Evolutionary conservation across 2,888 invertebrate genomes (phyloP).

Genomic region (Brenthis ino): DNA sequence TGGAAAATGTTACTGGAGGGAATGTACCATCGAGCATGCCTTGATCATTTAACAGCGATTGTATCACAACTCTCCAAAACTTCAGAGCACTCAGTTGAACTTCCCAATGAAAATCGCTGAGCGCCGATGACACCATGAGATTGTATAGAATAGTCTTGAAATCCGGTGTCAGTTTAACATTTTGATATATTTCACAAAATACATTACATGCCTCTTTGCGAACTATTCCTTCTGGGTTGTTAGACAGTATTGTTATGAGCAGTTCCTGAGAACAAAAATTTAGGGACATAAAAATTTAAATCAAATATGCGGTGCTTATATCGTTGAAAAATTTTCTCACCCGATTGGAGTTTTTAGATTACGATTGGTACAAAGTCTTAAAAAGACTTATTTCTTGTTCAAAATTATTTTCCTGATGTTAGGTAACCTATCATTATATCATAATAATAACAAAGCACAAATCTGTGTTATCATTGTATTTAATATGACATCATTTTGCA

Average conservation of each 20-base stretch:
- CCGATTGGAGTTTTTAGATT: too few relatives aligned
- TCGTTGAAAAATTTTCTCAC: too few relatives aligned
- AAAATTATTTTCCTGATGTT: too few relatives aligned
- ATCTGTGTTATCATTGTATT: too few relatives aligned
- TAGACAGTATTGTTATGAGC: constrained; percentile 81
- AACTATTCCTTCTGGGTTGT: constrained; percentile 90
- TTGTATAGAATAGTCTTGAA: constrained; percentile 82
- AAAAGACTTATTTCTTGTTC: too few relatives aligned
- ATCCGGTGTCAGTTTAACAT: constrained; percentile 81
- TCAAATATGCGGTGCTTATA: not conserved
- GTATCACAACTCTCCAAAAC: constrained; percentile 88
- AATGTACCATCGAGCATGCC: constrained; percentile 93
- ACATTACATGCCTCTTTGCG: constrained; percentile 87
- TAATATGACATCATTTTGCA: too few relatives aligned
- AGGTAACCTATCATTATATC: too few relatives aligned
- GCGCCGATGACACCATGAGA: constrained; percentile 85
- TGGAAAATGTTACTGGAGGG: constrained; percentile 90
- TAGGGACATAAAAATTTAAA: constrained; percentile 18
- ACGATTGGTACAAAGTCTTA: too few relatives aligned
- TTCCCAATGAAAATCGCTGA: constrained; percentile 91
- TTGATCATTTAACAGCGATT: constrained; percentile 85
- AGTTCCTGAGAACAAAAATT: constrained; percentile 64
- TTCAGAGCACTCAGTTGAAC: constrained; percentile 87
- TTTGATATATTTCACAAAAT: constrained; percentile 85
- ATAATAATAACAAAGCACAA: too few relatives aligned